These are phyloP conservation scores for Strix aluco DNA, from an alignment of 2,113 vertebrate species.

Conservation along the genomic window DNA sequence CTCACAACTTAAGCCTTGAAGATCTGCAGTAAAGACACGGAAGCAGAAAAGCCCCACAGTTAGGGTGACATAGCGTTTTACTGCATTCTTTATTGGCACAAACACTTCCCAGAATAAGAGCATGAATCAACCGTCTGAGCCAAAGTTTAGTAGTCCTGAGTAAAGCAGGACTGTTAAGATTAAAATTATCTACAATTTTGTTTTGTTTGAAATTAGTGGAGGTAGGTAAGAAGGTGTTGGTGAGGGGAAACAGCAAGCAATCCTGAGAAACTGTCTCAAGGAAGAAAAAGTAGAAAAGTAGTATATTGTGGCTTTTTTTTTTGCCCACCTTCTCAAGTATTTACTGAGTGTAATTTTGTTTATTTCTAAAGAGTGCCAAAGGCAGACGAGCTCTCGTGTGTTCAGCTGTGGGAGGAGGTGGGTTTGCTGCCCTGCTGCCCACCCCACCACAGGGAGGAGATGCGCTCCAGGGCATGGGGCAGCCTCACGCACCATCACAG, in stretches of 20 bases:
- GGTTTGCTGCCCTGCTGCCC: background rate
- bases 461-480: accelerated
- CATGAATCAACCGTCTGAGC: background rate
- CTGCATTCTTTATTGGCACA: background rate
- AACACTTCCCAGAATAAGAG: background rate
- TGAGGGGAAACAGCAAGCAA: background rate
- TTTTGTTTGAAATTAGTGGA: background rate
- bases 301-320: background rate
- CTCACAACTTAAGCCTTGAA: background rate
- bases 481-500: background rate
- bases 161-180: background rate
- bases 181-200: background rate
- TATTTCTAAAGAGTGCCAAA: background rate
- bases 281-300: background rate
- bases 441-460: too few species aligned
- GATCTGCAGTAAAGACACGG: background rate
- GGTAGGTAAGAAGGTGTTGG: background rate
- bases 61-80: background rate
- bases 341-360: background rate
- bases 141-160: background rate
- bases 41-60: background rate
- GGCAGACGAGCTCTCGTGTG: background rate
- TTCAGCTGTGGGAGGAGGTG: background rate
- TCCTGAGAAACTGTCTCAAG: background rate
- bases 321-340: background rate